phyloP scores from a whole-genome alignment of 2,113 vertebrate genomes.

The Corythornis vintsioides region DNA sequence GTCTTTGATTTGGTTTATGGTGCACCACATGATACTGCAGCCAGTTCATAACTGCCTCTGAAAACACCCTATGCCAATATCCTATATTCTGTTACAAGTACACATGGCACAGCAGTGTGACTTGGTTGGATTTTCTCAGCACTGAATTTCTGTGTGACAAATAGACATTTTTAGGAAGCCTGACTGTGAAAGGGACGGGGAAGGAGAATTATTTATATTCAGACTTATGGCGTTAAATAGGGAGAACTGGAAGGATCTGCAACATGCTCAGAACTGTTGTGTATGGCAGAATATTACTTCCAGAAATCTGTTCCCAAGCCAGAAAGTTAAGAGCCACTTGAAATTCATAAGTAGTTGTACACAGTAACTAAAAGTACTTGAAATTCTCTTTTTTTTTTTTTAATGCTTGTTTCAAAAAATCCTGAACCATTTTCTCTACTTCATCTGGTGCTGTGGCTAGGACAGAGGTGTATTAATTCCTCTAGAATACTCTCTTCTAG shows the following conservation, averaged over 20 bases:
- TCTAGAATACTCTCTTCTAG: no score
- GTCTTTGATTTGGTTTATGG: not conserved
- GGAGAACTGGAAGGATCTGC: slow-evolving; percentile 88
- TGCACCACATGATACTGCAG: not conserved
- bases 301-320: slow-evolving; percentile 78
- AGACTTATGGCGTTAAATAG: slow-evolving; percentile 66
- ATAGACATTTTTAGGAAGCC: not conserved
- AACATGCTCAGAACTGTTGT: slow-evolving; percentile 77
- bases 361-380: not conserved
- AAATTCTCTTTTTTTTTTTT: not conserved
- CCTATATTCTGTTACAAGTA: not conserved
- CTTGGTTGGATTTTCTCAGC: not conserved
- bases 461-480: not conserved
- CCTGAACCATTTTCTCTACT: not conserved
- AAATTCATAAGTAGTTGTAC: not conserved
- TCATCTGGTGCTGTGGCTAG: no score
- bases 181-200: not conserved
- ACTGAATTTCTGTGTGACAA: not conserved
- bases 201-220: not conserved
- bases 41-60: not conserved
- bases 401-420: not conserved
- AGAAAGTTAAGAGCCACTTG: slow-evolving; percentile 76
- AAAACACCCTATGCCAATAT: not conserved
- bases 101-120: not conserved
- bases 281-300: slow-evolving; percentile 90